Base-by-base conservation (phyloP, 2,888 invertebrate species). In the Dasypogon diadema region DNA sequence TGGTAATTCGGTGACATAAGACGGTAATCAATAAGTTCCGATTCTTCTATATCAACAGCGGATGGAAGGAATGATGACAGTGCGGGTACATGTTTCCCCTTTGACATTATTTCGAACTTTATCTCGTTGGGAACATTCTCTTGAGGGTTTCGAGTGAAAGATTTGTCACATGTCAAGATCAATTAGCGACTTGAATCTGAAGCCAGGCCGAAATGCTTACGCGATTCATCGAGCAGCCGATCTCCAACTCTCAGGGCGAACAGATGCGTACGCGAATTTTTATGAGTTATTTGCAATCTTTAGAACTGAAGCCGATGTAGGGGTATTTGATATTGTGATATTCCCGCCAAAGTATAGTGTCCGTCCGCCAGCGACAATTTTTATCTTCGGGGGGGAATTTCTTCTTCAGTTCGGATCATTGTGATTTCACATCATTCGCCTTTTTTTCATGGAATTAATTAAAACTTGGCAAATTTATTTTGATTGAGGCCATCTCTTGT, bases 161-260 rank as follows among this genome's bases (percentile, higher is more conserved):
- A 84, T 84, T 84, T 84, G 84, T 84, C 85, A 85, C 83, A 84
- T 84, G 84, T 84, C 84, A 85, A 82, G 82, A 83, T 84, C 85
- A 85, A 84, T 84, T 84, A 84, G 83, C 82, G 82, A 83, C 82
- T 24, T 55, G 30, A 54, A 54, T 30, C 83, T 84, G 84, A 83
- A 82, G 84, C 80, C 81, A 81, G 79, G 83, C 83, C 84, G 83
- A 83, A 84, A 82, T 84, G 83, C 84, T 84, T 84, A 84, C 83
- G 83, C 83, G 84, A 84, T 82, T 84, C 84, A 84, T 80, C 84
- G 83, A 83, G 82, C 84, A 84, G 46, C 46, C 65, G 65, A 46
- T 48, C 65, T 46, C 21, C 16, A 42, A n/a, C 10, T 10, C 37
- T 12, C 37, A 22, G 21, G n/a, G 37, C 21, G 46, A 14, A 46